Base-by-base conservation (phyloP, 2,888 invertebrate genomes). In the Lissocephala sabroskyi region DNA sequence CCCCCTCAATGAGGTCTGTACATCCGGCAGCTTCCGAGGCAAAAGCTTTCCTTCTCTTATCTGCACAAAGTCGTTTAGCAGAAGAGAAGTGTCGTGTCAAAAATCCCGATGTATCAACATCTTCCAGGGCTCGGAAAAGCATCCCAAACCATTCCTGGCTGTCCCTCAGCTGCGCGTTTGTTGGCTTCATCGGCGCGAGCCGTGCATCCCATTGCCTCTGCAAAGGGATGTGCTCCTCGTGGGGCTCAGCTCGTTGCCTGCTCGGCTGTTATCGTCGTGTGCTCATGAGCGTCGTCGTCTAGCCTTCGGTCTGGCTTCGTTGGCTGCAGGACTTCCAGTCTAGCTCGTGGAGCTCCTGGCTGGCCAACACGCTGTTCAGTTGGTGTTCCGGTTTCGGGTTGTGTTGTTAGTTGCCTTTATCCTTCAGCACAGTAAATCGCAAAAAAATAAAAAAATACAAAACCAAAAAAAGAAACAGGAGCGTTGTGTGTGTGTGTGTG, bases 381-480 rank as follows among this genome's bases (percentile, higher is more conserved):
- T 85, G 85, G 85, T 85, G 84, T 85, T 85, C 85, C 84, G 84
- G 85, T 85, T 84, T 85, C 84, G 84, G 84, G 84, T 84, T 83
- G 85, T 84, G 84, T 83, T 85, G 85, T 84, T 82, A 82, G 84
- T 83, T 84, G 85, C 83, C 84, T 84, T 84, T 74, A n/a, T 84
- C 74, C 77, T 82, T 79, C 82, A 82, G 79, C 74, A 68, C 63
- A 66, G 50, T n/a, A n/a, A n/a, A n/a, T n/a, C n/a, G n/a, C n/a
- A 26, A 26, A 45, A 39, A 41, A 28, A 16, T 16, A 35, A 41
- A 11, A 39, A 13, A 39, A 28, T 14, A 17, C 7, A 39, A 35
- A 36, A 41, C 50, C 43, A 61, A 61, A 54, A 59, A 59, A 49
- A 50, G 41, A 66, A 66, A 62, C 62, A 47, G 52, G 50, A 60